Evolutionary conservation across 2,797 vertebrate genomes (phyloP).

Genomic region (Macropus fuliginosus): DNA sequence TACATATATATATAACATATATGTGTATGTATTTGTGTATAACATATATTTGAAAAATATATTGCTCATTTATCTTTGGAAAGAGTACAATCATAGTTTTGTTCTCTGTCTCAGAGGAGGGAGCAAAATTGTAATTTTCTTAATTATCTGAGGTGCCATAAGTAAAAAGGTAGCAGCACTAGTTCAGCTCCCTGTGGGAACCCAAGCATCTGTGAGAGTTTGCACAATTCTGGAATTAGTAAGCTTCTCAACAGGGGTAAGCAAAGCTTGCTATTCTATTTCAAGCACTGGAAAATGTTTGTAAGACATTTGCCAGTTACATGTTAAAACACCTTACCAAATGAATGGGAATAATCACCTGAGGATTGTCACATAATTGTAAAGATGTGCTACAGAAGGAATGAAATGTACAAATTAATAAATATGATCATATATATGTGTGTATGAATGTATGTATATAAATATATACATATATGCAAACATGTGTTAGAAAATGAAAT

Average conservation of each 20-base stretch:
- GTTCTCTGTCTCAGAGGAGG: constrained; percentile 42
- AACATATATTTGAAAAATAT: neutral
- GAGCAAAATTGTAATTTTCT: constrained; percentile 70
- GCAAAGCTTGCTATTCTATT: constrained; percentile 65
- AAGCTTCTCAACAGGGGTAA: constrained; percentile 50
- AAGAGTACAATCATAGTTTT: constrained; percentile 51
- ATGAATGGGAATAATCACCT: constrained; percentile 46
- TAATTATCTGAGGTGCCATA: constrained; percentile 71
- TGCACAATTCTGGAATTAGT: constrained; percentile 69
- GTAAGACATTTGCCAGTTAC: constrained; percentile 47
- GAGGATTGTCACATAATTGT: constrained; percentile 64
- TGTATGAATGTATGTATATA: neutral
- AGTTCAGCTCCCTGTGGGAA: constrained; percentile 45
- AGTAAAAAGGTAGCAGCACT: constrained; percentile 60
- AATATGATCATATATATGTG: neutral
- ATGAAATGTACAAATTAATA: constrained; percentile 49
- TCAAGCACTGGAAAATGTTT: constrained; percentile 61
- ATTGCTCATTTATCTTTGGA: constrained; percentile 56
- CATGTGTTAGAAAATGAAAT: constrained; percentile 56
- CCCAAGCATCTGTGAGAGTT: constrained; percentile 59
- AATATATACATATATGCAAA: neutral
- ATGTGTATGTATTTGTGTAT: neutral
- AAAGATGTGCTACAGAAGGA: constrained; percentile 36
- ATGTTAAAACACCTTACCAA: constrained; percentile 64
- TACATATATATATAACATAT: neutral